Conservation (phyloP, 2,113 vertebrate genomes). For the Solea solea region DNA sequence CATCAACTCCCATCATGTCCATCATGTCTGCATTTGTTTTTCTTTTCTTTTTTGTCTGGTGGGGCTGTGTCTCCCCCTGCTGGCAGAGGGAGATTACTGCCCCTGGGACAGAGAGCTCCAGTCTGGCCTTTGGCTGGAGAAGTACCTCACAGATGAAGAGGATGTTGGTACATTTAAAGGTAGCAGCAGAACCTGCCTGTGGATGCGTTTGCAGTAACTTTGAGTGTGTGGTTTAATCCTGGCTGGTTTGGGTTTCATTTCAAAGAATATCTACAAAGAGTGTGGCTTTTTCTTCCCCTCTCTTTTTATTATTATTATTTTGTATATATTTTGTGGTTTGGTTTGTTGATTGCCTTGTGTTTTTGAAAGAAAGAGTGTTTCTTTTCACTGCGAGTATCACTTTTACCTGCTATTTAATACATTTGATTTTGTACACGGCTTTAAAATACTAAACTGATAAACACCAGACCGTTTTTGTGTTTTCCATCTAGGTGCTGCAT, state of each 20-base stretch:
- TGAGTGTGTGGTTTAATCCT: slow-evolving; percentile 37
- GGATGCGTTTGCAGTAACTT: slow-evolving; percentile 68
- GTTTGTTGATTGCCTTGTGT: slow-evolving; percentile 30
- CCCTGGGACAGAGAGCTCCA: slow-evolving; percentile 93
- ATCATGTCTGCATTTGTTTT: slow-evolving; percentile 26
- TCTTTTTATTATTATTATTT: background rate
- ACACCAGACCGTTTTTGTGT: slow-evolving; percentile 15
- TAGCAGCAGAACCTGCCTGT: slow-evolving; percentile 84
- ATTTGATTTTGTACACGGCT: slow-evolving; percentile 27
- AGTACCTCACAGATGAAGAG: slow-evolving; percentile 87
- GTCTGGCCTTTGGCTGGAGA: slow-evolving; percentile 91
- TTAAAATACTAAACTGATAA: slow-evolving; percentile 54
- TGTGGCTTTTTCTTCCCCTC: slow-evolving; percentile 19
- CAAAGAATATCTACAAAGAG: slow-evolving; percentile 6
- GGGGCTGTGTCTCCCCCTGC: slow-evolving; percentile 85
- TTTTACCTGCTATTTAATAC: slow-evolving; percentile 38
- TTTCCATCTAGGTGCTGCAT: slow-evolving; percentile 27
- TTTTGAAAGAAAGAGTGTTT: slow-evolving; percentile 27
- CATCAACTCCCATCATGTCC: slow-evolving; percentile 24
- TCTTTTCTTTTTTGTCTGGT: slow-evolving; percentile 46
- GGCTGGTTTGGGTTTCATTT: slow-evolving; percentile 54
- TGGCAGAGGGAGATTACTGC: slow-evolving; percentile 94
- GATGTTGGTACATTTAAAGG: slow-evolving; percentile 92
- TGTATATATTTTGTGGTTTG: background rate
- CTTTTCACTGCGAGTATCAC: background rate